Evolutionary conservation across 2,113 vertebrate species (phyloP), one percentile per base, ranked within the genome.

Genomic region (Pelobates fuscus): DNA sequence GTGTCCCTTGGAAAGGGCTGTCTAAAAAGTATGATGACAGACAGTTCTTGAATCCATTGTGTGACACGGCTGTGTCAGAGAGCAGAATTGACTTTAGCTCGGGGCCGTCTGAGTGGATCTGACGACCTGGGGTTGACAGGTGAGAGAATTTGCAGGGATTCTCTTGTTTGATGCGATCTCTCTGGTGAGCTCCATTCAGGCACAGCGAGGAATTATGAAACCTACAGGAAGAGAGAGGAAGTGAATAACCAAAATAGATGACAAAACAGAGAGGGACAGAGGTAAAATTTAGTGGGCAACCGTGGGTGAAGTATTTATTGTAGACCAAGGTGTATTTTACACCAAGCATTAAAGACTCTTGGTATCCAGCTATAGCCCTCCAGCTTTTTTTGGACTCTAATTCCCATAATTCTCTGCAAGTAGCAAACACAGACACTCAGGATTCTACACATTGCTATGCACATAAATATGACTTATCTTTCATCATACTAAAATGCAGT

Each of bases 161-260:
- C 84, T 98, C 97, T 83, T 96, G 95, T 84, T 98, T 98, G 91
- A 99, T 92, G 43, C 88, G 85, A 79, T 94, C 95, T 67, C 88
- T 58, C 0, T 85, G 54, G 37, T 87, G 83, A 70, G 84, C 85
- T 82, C 89, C 78, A 65, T 89, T 85, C 81, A 89, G 83, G 80
- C 86, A 86, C 23, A 86, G 88, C 83, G 79, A 78, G 0, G 82
- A 77, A 18, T 86, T 85, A 79, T 89, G 90, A 80, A 89, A 88
- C 86, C 92, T 94, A 88, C 20, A 91, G 29, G 55, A 14, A 59
- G 62, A 12, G 6, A n/a, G 32, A 59, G 59, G 2, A 8, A 3
- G 0, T 1, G 41, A 78, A 17, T 14, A 4, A 79, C 52, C 1
- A 3, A 21, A 71, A 67, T 2, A 11, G 5, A 63, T 21, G 1